phyloP scores from a whole-genome alignment of 1,140 invertebrate species.

The Battus philenor region DNA sequence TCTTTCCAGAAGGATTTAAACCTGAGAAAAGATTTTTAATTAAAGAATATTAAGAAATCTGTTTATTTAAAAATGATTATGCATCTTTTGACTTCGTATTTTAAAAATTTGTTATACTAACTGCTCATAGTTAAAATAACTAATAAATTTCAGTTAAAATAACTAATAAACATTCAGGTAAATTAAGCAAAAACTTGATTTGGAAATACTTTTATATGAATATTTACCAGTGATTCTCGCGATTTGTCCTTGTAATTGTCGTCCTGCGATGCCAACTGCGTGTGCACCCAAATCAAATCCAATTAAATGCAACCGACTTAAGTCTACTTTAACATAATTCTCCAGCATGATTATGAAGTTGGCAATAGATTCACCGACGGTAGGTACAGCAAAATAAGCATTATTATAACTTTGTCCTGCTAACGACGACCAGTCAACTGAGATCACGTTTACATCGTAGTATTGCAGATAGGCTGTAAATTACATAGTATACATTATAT shows the following conservation, averaged over 20 bases:
- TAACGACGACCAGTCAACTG: constrained; percentile 45
- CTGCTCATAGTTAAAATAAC: too few relatives aligned
- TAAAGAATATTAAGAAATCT: too few relatives aligned
- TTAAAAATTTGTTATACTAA: too few relatives aligned
- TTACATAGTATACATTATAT: not conserved
- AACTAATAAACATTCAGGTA: too few relatives aligned
- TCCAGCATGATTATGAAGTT: constrained; percentile 25
- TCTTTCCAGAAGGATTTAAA: constrained; percentile 35
- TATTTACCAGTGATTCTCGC: constrained; percentile 71
- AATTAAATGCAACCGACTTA: constrained; percentile 80
- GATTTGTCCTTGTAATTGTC: constrained; percentile 74
- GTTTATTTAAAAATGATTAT: too few relatives aligned
- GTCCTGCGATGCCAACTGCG: constrained; percentile 88
- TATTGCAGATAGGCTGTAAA: constrained; percentile 31
- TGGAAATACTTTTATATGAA: too few relatives aligned
- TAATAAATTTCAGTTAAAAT: too few relatives aligned
- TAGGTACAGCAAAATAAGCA: constrained; percentile 30
- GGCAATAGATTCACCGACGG: constrained; percentile 28
- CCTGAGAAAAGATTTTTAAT: constrained; percentile 26
- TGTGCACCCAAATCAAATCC: constrained; percentile 90
- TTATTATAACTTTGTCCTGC: constrained; percentile 27
- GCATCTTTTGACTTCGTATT: too few relatives aligned
- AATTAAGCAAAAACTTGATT: too few relatives aligned
- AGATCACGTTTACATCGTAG: constrained; percentile 35
- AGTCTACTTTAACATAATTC: not conserved